phyloP scores from a whole-genome alignment of 64 coral and sea anemone species.

The Montipora efflorescens region DNA sequence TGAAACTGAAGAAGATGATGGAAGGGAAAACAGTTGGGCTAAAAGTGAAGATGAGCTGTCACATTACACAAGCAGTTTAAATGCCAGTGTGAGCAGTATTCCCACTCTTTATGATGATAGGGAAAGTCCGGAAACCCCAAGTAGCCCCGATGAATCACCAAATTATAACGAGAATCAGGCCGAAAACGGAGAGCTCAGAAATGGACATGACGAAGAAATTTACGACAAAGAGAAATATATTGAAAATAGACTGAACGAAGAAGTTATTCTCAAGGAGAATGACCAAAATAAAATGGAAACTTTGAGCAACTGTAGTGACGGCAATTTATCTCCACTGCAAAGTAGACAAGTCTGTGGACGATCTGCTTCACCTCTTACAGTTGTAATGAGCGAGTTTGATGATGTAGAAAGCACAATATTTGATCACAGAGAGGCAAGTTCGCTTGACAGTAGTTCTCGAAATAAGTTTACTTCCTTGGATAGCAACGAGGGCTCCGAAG shows the following conservation, averaged over 20 bases:
- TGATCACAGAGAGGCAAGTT: conserved; percentile 42
- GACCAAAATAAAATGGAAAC: background rate
- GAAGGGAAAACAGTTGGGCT: conserved; percentile 4
- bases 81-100: conserved; percentile 71
- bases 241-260: background rate
- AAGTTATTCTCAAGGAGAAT: background rate
- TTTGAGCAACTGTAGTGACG: background rate
- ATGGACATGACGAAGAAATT: background rate
- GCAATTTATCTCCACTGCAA: background rate
- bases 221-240: background rate
- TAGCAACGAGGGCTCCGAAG: background rate
- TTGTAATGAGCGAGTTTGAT: conserved; percentile 66
- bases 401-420: conserved; percentile 82
- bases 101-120: conserved; percentile 56
- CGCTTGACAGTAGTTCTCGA: conserved; percentile 38
- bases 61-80: conserved; percentile 62
- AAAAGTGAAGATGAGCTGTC: conserved; percentile 56
- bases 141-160: background rate
- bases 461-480: conserved; percentile 8
- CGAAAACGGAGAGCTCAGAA: background rate
- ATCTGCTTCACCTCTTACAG: conserved; percentile 64
- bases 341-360: conserved; percentile 78
- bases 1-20: conserved; percentile 43
- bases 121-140: background rate
- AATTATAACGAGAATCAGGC: background rate